Base-by-base conservation (phyloP, 1,140 invertebrate genomes). In the Aleiodes sp. region DNA sequence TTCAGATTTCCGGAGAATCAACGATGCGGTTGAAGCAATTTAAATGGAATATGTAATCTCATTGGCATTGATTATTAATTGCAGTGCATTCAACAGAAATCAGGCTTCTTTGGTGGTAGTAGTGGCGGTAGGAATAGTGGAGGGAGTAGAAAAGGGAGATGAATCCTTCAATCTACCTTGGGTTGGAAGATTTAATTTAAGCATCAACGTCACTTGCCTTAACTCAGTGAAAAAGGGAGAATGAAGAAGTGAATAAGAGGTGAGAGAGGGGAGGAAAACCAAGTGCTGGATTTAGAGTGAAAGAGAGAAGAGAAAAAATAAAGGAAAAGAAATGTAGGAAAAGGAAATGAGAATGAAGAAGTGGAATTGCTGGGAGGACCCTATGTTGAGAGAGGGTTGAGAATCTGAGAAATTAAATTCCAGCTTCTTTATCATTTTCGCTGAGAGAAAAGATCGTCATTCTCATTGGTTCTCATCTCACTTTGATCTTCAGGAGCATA, bases 111-210 rank as follows among this genome's bases (percentile, higher is more conserved):
- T n/a, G n/a, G n/a, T n/a, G n/a, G n/a, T n/a, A n/a, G n/a, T n/a
- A 59, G 12, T 59, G 12, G 19, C 4, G 8, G 19, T n/a, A n/a
- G n/a, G 56, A 21, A 29, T 29, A 6, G 19, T 6, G 26, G 56
- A 21, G 41, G 1, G 28, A 16, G 21, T 16, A 39, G 24, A 41
- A 21, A 16, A 52, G 63, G 10, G 19, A 19, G 16, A 16, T n/a
- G 16, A 16, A 21, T 26, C 35, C 35, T 39, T 14, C 31, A 33
- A n/a, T 19, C 28, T 61, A 61, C 21, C 16, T 19, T 35, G 4
- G 10, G 16, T 2, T 1, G 35, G n/a, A 28, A 41, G 35, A 52
- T 65, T 65, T 52, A 65, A 65, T 65, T 65, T 52, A 65, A 65
- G 63, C 63, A 33, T 19, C 16, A 33, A 52, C 63, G 24, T 46